Evolutionary conservation across 2,888 invertebrate genomes (phyloP), one percentile per base, ranked within the genome.

Genomic region (Tryphoninae sp.): DNA sequence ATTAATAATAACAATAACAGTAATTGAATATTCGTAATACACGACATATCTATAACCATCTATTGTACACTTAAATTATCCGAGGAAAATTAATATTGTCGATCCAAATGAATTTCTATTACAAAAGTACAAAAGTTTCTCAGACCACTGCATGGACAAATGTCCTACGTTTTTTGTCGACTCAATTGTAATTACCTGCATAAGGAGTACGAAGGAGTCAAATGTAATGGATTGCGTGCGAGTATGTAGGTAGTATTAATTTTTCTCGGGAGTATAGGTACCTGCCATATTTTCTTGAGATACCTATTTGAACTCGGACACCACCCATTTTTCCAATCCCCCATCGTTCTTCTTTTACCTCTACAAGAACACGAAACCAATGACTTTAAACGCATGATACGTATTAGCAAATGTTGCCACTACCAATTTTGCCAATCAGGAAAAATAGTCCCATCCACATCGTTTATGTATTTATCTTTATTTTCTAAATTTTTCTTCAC

Each of bases 1-100:
- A 23, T 64, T 42, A 65, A 62, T 72, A 58, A 53, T 53, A 55
- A 11, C 61, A 23, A 69, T 22, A 13, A 79, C 68, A 55, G 26
- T 62, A 74, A 65, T 23, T 45, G 16, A 71, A 68, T 69, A 74
- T 40, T 49, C 33, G 58, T 74, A 55, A 65, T 22, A 68, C 59
- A 68, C 76, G 45, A 72, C 61, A 68, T 67, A 71, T 53, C 64
- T 45, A 45, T 71, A 65, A 73, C 62, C 55, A 68, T 26, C 58
- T 16, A 55, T 45, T 33, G 13, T 49, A 59, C 58, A 55, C 45
- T 58, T 45, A 11, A 19, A 19, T 11, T 51, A 59, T 11, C 22
- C 49, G 22, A 75, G 11, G 49, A 58, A 58, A 75, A 33, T 67
- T 23, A 45, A 58, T 73, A 62, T 55, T 33, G 61, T 13, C 19